Percentiles rank a stretch among this genome's conserved stretches.
phyloP scores from a whole-genome alignment of 2,797 vertebrate genomes.

The Smutsia gigantea region DNA sequence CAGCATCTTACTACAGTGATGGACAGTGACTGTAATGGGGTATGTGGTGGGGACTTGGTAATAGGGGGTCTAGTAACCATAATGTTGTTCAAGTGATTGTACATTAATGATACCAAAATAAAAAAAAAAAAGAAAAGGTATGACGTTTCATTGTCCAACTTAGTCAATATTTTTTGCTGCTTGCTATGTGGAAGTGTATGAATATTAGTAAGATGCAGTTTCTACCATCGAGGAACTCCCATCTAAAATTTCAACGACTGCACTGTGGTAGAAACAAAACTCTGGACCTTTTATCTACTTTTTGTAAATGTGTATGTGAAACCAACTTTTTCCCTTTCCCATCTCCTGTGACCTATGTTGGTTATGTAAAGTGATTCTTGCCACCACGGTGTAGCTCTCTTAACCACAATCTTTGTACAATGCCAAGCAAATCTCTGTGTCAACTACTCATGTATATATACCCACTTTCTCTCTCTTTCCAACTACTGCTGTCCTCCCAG shows the following conservation, averaged over 20 bases:
- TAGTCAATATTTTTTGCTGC: background rate
- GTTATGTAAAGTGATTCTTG: background rate
- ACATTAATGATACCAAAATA: too few relatives aligned
- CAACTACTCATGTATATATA: background rate
- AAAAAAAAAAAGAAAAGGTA: too few relatives aligned
- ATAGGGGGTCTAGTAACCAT: too few relatives aligned
- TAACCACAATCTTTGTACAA: background rate
- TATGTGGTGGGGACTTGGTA: too few relatives aligned
- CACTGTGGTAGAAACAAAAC: background rate
- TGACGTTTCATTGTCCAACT: background rate
- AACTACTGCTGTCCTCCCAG: background rate
- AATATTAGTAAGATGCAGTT: background rate
- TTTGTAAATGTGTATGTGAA: background rate
- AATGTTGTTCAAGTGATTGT: too few relatives aligned
- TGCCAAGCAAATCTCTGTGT: background rate
- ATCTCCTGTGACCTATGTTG: background rate
- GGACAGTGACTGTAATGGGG: too few relatives aligned
- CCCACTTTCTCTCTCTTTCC: background rate
- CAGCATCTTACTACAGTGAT: too few relatives aligned
- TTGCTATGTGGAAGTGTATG: background rate
- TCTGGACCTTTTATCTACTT: background rate
- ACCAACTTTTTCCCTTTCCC: background rate
- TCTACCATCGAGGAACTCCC: background rate
- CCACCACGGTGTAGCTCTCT: background rate
- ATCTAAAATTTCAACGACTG: background rate